A percentile compares a stretch with the other conserved stretches of the same genome.
Evolutionary conservation across 2,797 vertebrate species (phyloP).

Genomic region (Acipenser oxyrinchus): DNA sequence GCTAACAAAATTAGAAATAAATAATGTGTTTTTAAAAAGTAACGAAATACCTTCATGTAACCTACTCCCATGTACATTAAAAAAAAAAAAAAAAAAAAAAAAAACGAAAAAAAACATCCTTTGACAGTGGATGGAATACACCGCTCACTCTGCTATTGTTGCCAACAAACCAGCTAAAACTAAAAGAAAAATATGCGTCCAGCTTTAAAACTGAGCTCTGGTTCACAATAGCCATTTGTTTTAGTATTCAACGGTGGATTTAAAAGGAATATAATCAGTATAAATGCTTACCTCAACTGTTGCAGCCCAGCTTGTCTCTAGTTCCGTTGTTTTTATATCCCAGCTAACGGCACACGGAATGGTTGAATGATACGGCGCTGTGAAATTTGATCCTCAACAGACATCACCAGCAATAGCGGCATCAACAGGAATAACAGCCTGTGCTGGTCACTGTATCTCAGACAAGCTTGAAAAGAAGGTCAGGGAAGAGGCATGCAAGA

Average conservation of each 20-base stretch:
- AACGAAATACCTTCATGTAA: not conserved
- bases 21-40: not conserved
- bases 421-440: constrained; percentile 18
- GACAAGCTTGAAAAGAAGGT: constrained; percentile 9
- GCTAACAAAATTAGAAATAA: constrained; percentile 12
- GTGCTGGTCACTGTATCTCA: constrained; percentile 7
- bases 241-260: too few species aligned
- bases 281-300: constrained; percentile 16
- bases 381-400: constrained; percentile 56
- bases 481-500: constrained; percentile 57
- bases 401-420: constrained; percentile 35
- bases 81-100: not conserved
- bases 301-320: constrained; percentile 13
- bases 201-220: not conserved
- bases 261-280: constrained; percentile 41
- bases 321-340: constrained; percentile 28
- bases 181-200: not conserved
- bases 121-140: not conserved
- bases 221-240: too few species aligned
- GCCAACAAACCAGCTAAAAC: not conserved
- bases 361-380: constrained; percentile 59
- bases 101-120: too few species aligned
- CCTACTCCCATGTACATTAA: not conserved
- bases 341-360: constrained; percentile 50
- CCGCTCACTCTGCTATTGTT: not conserved